These are phyloP conservation scores for Amblyopsis hoosieri DNA, from an alignment of 2,797 vertebrate genomes.

Conservation along the genomic window DNA sequence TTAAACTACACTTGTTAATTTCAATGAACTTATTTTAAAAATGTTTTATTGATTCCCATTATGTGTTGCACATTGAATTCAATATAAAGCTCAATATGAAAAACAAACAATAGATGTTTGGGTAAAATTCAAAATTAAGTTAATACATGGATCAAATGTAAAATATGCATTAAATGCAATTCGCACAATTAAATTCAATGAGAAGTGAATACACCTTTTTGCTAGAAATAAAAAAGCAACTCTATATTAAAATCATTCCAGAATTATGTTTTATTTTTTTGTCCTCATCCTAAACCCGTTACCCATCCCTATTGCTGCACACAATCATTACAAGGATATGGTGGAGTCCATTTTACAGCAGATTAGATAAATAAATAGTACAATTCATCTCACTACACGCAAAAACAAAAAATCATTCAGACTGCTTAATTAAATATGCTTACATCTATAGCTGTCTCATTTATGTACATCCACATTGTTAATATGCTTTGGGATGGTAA, in stretches of 20 bases:
- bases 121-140: too few relatives aligned
- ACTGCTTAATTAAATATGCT: constrained; percentile 78
- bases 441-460: constrained; percentile 73
- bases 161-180: background rate
- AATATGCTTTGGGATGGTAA: constrained; percentile 72
- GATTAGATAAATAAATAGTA: constrained; percentile 79
- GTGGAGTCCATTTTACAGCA: constrained; percentile 75
- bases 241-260: constrained; percentile 75
- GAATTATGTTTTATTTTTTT: constrained; percentile 73
- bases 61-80: too few relatives aligned
- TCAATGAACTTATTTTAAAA: too few relatives aligned
- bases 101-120: too few relatives aligned
- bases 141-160: background rate
- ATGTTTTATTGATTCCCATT: too few relatives aligned
- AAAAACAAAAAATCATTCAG: constrained; percentile 72
- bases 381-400: constrained; percentile 78
- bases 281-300: constrained; percentile 43
- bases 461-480: constrained; percentile 77
- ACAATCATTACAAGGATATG: constrained; percentile 76
- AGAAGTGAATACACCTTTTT: background rate
- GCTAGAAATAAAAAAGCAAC: constrained; percentile 32
- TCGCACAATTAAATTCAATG: background rate
- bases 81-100: too few relatives aligned
- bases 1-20: too few relatives aligned
- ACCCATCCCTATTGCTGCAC: constrained; percentile 59